phyloP scores from a whole-genome alignment of 2,888 invertebrate genomes.

The Leptinotarsa rubiginosa region DNA sequence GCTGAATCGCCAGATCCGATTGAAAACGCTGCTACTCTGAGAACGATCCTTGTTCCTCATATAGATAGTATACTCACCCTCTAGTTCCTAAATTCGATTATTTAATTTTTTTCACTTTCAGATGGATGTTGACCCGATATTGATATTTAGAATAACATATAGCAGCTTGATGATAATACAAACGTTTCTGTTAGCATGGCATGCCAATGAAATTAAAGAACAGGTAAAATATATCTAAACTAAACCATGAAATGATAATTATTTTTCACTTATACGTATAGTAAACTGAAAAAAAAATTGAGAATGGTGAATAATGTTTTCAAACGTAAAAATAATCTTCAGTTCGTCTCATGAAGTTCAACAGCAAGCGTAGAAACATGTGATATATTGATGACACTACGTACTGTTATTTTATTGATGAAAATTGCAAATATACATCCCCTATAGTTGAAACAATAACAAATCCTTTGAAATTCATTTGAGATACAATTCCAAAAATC shows the following conservation, averaged over 20 bases:
- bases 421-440: too few species aligned
- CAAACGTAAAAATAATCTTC: not conserved
- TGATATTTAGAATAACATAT: constrained; percentile 28
- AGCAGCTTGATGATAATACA: constrained; percentile 28
- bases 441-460: too few species aligned
- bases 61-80: not conserved
- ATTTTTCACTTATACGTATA: not conserved
- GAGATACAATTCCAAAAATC: too few species aligned
- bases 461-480: too few species aligned
- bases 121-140: constrained; percentile 19
- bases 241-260: not conserved
- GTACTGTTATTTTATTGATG: too few species aligned
- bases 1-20: too few species aligned
- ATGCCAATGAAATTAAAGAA: constrained; percentile 33
- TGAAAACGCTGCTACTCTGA: too few species aligned
- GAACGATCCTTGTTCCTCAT: too few species aligned
- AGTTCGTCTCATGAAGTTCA: not conserved
- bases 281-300: not conserved
- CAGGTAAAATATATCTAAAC: constrained; percentile 13
- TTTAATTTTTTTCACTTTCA: not conserved
- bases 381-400: too few species aligned
- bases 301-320: not conserved
- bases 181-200: constrained; percentile 32
- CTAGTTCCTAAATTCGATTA: not conserved
- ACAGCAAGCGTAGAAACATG: too few species aligned